Conservation (phyloP, 1,140 invertebrate species). For the Goniozus legneri region DNA sequence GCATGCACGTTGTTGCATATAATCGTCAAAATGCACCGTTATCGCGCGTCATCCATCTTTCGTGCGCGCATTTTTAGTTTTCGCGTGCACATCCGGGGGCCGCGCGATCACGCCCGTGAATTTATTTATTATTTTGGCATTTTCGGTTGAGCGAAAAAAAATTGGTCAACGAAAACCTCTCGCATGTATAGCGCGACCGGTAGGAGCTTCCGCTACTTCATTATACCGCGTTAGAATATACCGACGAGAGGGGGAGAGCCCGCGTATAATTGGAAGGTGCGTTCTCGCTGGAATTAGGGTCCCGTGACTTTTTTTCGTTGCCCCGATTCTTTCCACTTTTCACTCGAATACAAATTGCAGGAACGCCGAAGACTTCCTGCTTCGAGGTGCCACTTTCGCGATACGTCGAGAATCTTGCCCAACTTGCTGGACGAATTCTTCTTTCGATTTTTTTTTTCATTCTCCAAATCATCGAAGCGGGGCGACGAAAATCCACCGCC, state of each 20-base stretch:
- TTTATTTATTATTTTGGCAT: slow-evolving; percentile 18
- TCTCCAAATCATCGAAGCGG: not conserved
- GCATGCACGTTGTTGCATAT: too few relatives aligned
- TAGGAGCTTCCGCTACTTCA: slow-evolving; percentile 35
- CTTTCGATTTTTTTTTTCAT: not conserved
- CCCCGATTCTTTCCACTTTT: slow-evolving; percentile 4
- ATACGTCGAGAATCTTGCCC: not conserved
- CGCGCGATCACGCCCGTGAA: slow-evolving; percentile 13
- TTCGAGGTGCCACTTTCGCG: too few relatives aligned
- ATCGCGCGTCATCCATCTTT: too few relatives aligned
- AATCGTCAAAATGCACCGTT: too few relatives aligned
- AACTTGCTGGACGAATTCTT: not conserved
- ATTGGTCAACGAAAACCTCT: not conserved
- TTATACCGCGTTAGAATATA: slow-evolving; percentile 36
- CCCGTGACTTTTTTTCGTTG: too few relatives aligned
- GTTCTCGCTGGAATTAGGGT: slow-evolving; percentile 26
- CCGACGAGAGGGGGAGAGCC: too few relatives aligned
- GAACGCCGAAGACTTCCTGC: slow-evolving; percentile 18
- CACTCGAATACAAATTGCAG: slow-evolving; percentile 4
- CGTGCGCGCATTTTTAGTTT: slow-evolving; percentile 1
- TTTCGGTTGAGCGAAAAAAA: not conserved
- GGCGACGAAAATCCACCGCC: too few relatives aligned
- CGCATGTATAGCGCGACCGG: not conserved
- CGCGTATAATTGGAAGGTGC: slow-evolving; percentile 33
- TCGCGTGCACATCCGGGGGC: slow-evolving; percentile 13